Evolutionary conservation across 2,888 invertebrate species (phyloP), one percentile per base, ranked within the genome.

Genomic region (Phyto melanocephala): DNA sequence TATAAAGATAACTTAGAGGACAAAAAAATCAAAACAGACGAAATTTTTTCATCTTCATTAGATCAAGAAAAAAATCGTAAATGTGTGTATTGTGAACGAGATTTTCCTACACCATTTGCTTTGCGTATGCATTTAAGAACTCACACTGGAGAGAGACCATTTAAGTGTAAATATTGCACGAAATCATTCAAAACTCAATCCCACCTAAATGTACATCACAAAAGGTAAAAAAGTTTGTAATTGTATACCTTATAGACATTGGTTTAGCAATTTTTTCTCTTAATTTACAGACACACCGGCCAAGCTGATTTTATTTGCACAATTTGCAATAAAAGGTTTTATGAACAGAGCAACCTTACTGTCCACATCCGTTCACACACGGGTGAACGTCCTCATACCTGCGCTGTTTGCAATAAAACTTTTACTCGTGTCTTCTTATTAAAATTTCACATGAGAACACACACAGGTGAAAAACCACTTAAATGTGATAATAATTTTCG

Each of bases 401-500:
- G 90, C 71, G 87, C 87, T n/a, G 54, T 87, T 1, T 91, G 91
- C 60, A 86, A 87, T 5, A 86, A 88, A 37, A 87, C 86, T 1
- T 90, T 91, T 76, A 84, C 89, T 0, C 87, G 90, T 2, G 90
- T 90, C 5, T 91, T 89, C 72, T 80, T 89, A 56, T 82, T 90
- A 0, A 93, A 93, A 85, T 91, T 93, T 7, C 90, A 93, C 5
- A 86, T 85, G 60, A 87, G 90, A 17, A 89, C 87, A 0, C 90
- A 91, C 60, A 89, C 90, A 0, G 90, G 90, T 6, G 88, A 89
- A 37, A 87, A 88, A 4, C 87, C 96, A 0, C 95, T 94, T 85
- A 92, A 94, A 1, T 96, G 96, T 85, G 94, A 94, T 87, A 95
- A 95, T 90, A 93, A 93, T n/a, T 96, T 96, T 88, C 92, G 95